Evolutionary conservation across 2,888 invertebrate species (phyloP).

Genomic region (Apoda limacodes): DNA sequence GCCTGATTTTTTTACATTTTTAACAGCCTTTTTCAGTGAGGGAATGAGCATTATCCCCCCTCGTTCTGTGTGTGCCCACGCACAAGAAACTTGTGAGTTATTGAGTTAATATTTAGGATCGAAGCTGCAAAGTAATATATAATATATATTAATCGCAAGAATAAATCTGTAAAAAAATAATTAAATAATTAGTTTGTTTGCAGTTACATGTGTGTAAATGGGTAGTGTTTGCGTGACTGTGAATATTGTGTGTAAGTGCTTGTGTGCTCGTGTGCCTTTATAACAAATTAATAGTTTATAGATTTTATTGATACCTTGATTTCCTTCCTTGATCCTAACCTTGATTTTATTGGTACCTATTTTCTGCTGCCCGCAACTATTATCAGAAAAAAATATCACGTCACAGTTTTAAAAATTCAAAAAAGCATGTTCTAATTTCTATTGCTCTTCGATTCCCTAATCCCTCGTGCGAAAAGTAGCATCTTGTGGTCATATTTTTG

Average conservation of each 20-base stretch:
- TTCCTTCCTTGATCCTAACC: too few species aligned
- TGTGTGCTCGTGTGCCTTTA: too few species aligned
- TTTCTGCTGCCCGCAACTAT: constrained; percentile 11
- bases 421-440: constrained; percentile 22
- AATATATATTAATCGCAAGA: too few species aligned
- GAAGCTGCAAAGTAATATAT: constrained; percentile 9
- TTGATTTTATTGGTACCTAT: constrained; percentile 8
- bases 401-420: constrained; percentile 14
- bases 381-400: constrained; percentile 10
- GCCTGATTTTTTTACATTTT: constrained; percentile 10
- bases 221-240: too few species aligned
- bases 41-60: constrained; percentile 11
- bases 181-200: too few species aligned
- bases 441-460: constrained; percentile 19
- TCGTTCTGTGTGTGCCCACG: constrained; percentile 14
- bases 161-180: constrained; percentile 8
- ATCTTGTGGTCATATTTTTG: constrained; percentile 14
- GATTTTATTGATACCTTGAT: too few species aligned
- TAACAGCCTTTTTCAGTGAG: constrained; percentile 14
- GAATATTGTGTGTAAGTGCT: too few species aligned
- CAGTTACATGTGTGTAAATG: too few species aligned
- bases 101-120: constrained; percentile 12
- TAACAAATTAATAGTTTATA: too few species aligned
- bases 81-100: constrained; percentile 16
- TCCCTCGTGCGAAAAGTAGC: constrained; percentile 16